Evolutionary conservation across 2,113 vertebrate species (phyloP).

Genomic region (Oreochromis spilurus): DNA sequence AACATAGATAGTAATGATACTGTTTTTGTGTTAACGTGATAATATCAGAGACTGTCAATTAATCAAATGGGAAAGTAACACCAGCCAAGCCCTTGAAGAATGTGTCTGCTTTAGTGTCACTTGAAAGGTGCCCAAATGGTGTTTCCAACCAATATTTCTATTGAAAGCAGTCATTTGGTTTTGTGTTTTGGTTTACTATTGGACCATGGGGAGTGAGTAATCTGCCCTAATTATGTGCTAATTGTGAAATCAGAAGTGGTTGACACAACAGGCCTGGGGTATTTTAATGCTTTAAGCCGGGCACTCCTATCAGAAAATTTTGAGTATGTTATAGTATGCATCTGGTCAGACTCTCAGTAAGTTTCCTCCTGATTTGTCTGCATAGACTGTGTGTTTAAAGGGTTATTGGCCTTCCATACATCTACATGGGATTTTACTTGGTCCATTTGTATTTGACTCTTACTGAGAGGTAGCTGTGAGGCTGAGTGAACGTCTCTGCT

Average conservation of each 20-base stretch:
- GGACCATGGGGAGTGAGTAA: neutral
- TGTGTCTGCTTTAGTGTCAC: neutral
- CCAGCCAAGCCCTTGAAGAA: neutral
- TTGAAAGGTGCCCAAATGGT: neutral
- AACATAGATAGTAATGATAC: neutral
- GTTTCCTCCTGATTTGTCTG: neutral
- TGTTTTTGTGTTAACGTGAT: neutral
- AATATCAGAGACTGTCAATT: neutral
- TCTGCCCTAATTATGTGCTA: neutral
- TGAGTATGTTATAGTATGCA: neutral
- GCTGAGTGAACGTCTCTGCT: conserved; percentile 45
- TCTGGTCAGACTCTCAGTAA: neutral
- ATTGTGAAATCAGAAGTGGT: neutral
- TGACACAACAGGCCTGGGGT: neutral
- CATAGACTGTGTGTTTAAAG: neutral
- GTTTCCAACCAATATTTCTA: neutral
- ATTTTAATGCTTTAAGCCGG: neutral
- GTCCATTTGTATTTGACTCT: neutral
- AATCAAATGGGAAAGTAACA: neutral
- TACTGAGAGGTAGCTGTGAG: neutral
- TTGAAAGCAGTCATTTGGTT: neutral
- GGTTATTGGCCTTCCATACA: neutral
- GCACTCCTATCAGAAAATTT: neutral
- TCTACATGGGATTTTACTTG: neutral
- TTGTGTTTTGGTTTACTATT: neutral